Base-by-base conservation (phyloP, 2,888 invertebrate species). In the Nephrotoma flavescens region DNA sequence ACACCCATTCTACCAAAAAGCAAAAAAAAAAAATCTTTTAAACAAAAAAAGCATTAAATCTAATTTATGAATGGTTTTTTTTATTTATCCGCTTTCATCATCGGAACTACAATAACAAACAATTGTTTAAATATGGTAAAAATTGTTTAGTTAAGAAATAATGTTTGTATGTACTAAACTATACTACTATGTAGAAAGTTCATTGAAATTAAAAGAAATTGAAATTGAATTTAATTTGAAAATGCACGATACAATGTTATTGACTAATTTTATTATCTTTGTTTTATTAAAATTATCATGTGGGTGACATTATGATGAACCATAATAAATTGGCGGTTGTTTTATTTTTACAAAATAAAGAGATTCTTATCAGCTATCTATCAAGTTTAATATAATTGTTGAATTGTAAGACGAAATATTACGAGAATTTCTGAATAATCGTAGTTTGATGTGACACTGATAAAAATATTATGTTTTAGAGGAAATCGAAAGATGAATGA, bases 41-140 rank as follows among this genome's bases (percentile, higher is more conserved):
- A 84, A 84, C 84, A 84, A 84, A 84, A 84, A 84, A 42, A n/a
- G 42, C 42, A 84, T 84, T 84, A 84, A 84, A 84, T 84, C 15
- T 84, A 84, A 84, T 84, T 84, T 84, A 84, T 84, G 84, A 84
- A 84, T 84, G 84, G 42, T 42, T 42, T 42, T 42, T 83, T 84
- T 84, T 42, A 42, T 84, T 84, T 84, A 84, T 84, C 84, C 84
- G 84, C 71, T 71, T 71, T 71, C 71, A 71, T 71, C 71, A 71
- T 71, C 71, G 71, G 71, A 71, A 31, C 71, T 71, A 71, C 31
- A 71, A 71, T 71, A 71, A 71, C 71, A 31, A 71, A 71, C 71
- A 31, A 71, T 71, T 31, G 71, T 71, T 9, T 71, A 71, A 71
- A 71, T 71, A 71, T 71, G 71, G 31, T 71, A 71, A 71, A 71